These are phyloP conservation scores for Drosophila melanosoma DNA, from an alignment of 2,888 invertebrate species.

Conservation along the genomic window DNA sequence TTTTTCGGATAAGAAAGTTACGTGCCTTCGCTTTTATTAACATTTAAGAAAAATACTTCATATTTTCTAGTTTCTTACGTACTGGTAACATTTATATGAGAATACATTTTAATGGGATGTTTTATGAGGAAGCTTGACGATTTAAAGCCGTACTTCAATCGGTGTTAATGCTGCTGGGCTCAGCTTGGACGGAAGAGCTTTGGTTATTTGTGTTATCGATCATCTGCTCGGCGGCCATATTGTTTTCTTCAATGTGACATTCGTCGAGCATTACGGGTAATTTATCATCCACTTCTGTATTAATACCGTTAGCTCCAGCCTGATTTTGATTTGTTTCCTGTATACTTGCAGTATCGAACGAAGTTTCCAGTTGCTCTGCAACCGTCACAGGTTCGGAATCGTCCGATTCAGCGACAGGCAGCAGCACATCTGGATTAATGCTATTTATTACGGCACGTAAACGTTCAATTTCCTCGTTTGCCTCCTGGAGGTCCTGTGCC, in stretches of 20 bases:
- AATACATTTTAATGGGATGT: conserved; percentile 60
- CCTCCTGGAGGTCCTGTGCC: conserved; percentile 77
- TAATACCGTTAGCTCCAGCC: conserved; percentile 13
- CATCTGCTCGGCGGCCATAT: conserved; percentile 22
- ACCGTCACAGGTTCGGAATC: conserved; percentile 28
- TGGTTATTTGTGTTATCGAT: conserved; percentile 24
- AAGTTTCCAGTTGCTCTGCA: conserved; percentile 14
- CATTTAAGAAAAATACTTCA: conserved; percentile 67
- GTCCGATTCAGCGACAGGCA: conserved; percentile 16
- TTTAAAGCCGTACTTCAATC: conserved; percentile 35
- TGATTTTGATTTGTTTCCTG: conserved; percentile 5
- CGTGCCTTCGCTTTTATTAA: conserved; percentile 44
- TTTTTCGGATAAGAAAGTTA: neutral
- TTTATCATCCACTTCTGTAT: conserved; percentile 19
- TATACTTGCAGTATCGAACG: neutral
- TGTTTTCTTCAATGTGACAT: conserved; percentile 50
- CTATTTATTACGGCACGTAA: conserved; percentile 72
- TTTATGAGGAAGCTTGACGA: conserved; percentile 19
- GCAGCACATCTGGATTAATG: conserved; percentile 73
- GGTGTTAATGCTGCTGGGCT: conserved; percentile 37
- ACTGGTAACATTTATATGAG: conserved; percentile 48
- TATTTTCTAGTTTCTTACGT: conserved; percentile 41
- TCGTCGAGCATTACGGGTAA: conserved; percentile 38
- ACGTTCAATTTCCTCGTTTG: conserved; percentile 76
- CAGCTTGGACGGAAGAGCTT: conserved; percentile 68